A percentile compares a stretch with the other conserved stretches of the same genome.
phyloP scores from a whole-genome alignment of 2,113 vertebrate species.

The Pagrus major region DNA sequence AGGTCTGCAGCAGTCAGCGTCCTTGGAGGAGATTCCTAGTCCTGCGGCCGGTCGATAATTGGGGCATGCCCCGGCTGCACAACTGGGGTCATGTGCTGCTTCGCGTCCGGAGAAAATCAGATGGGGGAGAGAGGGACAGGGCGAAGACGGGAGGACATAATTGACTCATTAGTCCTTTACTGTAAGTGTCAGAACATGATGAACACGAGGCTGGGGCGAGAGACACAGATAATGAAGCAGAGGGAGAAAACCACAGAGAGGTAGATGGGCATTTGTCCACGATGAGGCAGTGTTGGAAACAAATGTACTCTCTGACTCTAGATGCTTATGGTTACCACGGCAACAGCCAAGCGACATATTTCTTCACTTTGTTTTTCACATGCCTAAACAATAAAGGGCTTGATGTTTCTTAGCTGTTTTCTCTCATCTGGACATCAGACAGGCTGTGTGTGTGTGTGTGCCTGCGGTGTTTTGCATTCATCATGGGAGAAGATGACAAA shows the following conservation, averaged over 20 bases:
- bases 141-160: background rate
- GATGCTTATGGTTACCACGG: constrained; percentile 25
- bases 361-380: background rate
- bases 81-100: constrained; percentile 15
- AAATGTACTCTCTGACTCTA: background rate
- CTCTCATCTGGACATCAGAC: constrained; percentile 12
- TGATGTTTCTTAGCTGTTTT: background rate
- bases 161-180: constrained; percentile 37
- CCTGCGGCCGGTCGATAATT: constrained; percentile 13
- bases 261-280: constrained; percentile 2
- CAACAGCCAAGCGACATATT: constrained; percentile 19
- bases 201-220: background rate
- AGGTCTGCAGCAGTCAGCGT: constrained; percentile 9
- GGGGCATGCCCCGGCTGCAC: constrained; percentile 21
- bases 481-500: background rate
- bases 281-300: constrained; percentile 35
- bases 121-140: background rate
- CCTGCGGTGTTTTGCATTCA: constrained; percentile 3
- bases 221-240: background rate
- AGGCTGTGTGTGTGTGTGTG: background rate
- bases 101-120: constrained; percentile 12
- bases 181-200: constrained; percentile 20
- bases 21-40: constrained; percentile 20
- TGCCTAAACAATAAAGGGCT: background rate
- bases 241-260: background rate